A percentile compares a stretch with the other conserved stretches of the same genome.
phyloP scores from a whole-genome alignment of 2,797 vertebrate genomes.

The Typhlichthys subterraneus region DNA sequence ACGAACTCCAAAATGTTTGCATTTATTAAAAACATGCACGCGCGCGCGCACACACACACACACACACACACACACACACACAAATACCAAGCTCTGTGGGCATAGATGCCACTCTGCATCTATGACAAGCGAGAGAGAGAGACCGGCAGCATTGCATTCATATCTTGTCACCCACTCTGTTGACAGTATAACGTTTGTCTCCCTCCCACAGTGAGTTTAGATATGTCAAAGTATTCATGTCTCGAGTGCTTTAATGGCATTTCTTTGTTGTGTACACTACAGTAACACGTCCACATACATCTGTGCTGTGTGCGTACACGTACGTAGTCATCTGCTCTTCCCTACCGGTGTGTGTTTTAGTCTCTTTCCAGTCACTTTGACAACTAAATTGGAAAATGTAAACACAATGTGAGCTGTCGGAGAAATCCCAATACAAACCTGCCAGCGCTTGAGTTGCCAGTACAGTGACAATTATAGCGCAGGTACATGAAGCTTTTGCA shows the following conservation, averaged over 20 bases:
- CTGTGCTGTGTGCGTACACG: neutral
- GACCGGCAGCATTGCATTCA: constrained; percentile 36
- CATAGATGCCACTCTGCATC: constrained; percentile 26
- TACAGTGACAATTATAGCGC: neutral
- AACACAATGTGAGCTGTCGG: constrained; percentile 18
- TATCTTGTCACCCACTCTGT: constrained; percentile 20
- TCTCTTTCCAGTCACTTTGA: constrained; percentile 40
- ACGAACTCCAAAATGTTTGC: neutral
- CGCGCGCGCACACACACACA: too few relatives aligned
- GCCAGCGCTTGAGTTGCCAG: neutral
- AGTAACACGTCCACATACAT: constrained; percentile 1
- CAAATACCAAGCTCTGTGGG: constrained; percentile 27
- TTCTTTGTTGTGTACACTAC: constrained; percentile 3
- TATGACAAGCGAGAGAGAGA: neutral
- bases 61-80: constrained; percentile 42
- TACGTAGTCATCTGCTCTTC: neutral
- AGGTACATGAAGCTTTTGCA: neutral
- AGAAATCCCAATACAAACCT: neutral
- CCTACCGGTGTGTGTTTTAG: neutral
- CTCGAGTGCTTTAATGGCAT: constrained; percentile 30
- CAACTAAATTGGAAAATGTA: constrained; percentile 53
- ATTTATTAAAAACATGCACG: neutral
- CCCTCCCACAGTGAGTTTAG: constrained; percentile 28
- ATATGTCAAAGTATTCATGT: constrained; percentile 39
- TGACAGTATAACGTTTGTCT: constrained; percentile 41